phyloP scores from a whole-genome alignment of 2,113 vertebrate genomes.

The Oceanodroma tethys region DNA sequence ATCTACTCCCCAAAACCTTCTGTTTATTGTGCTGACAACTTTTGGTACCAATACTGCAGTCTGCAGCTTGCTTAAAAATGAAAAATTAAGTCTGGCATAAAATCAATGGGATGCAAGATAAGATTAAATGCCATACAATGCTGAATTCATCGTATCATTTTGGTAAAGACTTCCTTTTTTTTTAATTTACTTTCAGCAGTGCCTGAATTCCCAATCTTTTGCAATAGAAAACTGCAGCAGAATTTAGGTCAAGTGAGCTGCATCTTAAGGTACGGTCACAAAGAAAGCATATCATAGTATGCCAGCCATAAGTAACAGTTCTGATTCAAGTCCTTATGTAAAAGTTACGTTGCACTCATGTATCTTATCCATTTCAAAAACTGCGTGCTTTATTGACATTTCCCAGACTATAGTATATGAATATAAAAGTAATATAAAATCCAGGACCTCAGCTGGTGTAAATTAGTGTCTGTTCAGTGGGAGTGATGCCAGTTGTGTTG shows the following conservation, averaged over 20 bases:
- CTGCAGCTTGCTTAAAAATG: not conserved
- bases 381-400: not conserved
- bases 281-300: not conserved
- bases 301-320: not conserved
- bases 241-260: slow-evolving; percentile 5
- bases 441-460: not conserved
- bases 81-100: not conserved
- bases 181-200: not conserved
- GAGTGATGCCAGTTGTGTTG: not conserved
- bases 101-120: not conserved
- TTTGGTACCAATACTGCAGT: not conserved
- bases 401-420: not conserved
- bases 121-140: not conserved
- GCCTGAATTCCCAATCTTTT: not conserved
- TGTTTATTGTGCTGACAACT: not conserved
- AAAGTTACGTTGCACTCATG: not conserved
- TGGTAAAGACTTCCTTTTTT: not conserved
- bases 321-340: not conserved
- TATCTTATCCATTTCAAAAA: not conserved
- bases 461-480: not conserved
- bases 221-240: not conserved
- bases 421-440: not conserved
- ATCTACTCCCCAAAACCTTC: not conserved
- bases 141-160: not conserved
- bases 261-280: not conserved